phyloP scores from a whole-genome alignment of 2,888 invertebrate species.

The Amblyjoppa fuscipennis region DNA sequence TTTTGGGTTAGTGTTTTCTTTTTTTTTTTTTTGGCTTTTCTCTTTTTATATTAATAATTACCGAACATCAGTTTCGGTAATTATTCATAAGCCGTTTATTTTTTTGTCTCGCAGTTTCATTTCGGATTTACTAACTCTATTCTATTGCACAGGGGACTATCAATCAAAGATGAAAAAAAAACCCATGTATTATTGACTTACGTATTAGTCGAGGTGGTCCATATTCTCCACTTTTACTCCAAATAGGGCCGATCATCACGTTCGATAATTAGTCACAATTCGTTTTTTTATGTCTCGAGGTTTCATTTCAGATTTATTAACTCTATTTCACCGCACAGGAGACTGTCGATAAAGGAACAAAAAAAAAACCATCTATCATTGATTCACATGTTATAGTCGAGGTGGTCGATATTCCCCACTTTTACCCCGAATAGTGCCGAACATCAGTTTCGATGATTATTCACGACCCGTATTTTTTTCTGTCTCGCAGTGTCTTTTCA shows the following conservation, averaged over 20 bases:
- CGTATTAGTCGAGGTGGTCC: no score
- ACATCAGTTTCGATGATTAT: constrained; percentile 30
- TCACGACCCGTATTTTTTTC: not conserved
- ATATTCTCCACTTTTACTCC: not conserved
- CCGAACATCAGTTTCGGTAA: constrained; percentile 9
- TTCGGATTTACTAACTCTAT: constrained; percentile 5
- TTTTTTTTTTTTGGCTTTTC: no score
- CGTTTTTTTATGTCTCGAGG: not conserved
- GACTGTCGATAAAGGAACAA: constrained; percentile 31
- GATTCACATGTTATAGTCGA: not conserved
- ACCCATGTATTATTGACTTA: not conserved
- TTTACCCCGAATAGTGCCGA: not conserved
- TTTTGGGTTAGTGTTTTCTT: no score
- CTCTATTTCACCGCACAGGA: not conserved
- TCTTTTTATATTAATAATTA: no score
- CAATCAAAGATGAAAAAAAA: constrained; percentile 26
- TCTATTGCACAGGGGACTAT: constrained; percentile 8
- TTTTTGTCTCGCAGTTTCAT: not conserved
- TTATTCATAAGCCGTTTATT: not conserved
- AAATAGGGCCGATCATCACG: not conserved
- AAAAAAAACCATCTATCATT: not conserved
- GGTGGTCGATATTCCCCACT: no score
- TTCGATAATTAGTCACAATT: constrained; percentile 25
- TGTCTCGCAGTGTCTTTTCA: not conserved
- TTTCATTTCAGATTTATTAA: no score